Evolutionary conservation across 2,888 invertebrate genomes (phyloP).

Genomic region (Morpho helenor): DNA sequence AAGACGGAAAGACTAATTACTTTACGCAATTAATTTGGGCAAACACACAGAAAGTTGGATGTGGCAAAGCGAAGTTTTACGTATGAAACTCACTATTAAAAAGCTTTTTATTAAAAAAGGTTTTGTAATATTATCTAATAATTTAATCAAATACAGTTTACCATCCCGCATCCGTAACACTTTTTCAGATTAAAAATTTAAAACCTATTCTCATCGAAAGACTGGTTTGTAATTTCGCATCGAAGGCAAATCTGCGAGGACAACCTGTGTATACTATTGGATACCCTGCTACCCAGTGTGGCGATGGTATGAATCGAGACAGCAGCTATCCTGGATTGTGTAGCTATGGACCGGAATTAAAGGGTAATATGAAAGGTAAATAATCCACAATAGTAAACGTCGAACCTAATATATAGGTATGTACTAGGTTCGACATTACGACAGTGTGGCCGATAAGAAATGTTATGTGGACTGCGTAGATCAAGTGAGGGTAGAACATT

Average conservation of each 20-base stretch:
- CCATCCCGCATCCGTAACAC: not conserved
- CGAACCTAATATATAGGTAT: too few species aligned
- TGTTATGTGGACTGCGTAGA: too few species aligned
- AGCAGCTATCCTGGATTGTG: constrained; percentile 44
- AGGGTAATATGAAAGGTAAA: constrained; percentile 19
- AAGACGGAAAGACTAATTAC: constrained; percentile 30
- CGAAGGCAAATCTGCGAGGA: constrained; percentile 54
- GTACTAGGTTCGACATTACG: too few species aligned
- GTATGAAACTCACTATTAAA: constrained; percentile 36
- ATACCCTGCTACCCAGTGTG: constrained; percentile 57
- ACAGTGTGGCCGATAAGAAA: too few species aligned
- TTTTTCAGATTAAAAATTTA: constrained; percentile 22
- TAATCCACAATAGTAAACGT: too few species aligned
- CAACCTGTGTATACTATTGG: constrained; percentile 60
- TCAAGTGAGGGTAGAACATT: too few species aligned
- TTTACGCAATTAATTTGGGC: constrained; percentile 72
- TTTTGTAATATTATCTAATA: too few species aligned
- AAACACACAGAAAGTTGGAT: constrained; percentile 57
- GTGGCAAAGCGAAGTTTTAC: constrained; percentile 60
- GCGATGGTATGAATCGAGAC: constrained; percentile 39
- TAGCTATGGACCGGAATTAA: constrained; percentile 19
- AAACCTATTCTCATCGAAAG: constrained; percentile 41
- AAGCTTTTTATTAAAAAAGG: too few species aligned
- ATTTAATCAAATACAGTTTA: too few species aligned
- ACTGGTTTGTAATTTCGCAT: constrained; percentile 65